Base-by-base conservation (phyloP, 2,113 vertebrate species). In the Pyrgilauda ruficollis region DNA sequence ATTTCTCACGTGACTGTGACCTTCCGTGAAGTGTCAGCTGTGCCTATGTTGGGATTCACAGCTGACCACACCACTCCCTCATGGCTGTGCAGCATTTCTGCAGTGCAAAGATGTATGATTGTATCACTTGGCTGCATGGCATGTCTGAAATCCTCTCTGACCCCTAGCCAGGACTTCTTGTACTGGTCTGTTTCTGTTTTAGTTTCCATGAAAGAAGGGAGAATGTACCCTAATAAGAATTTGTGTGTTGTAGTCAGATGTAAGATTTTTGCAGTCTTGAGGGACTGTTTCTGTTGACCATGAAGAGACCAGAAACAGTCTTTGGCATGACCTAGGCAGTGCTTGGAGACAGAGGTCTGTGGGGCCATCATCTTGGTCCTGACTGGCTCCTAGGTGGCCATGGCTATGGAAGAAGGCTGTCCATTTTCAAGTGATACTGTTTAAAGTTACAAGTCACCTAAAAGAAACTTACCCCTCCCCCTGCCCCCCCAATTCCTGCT, bases 91-190 rank as follows among this genome's bases (percentile, higher is more conserved):
- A 13, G 28, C 23, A 6, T 52, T 62, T 49, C 0, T 33, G 8
- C 2, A 3, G 24, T 41, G 16, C 53, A 13, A 2, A 8, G 50
- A 7, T 4, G 14, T 13, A 1, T 8, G 21, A 7, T 17, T 1
- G 0, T 8, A 6, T 1, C 13, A 2, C 39, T 55, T 86, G 14
- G 26, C 53, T 33, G 6, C 1, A 0, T 11, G 23, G 11, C 4
- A 0, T 4, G 7, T 35, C 59, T 28, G 49, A 59, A 77, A 28
- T 77, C 53, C 31, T 76, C 24, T 22, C 37, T 68, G 16, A 47
- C 30, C 55, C 18, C 12, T 31, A 31, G 13, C 8, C 52, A 15
- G 13, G 52, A 13, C 7, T 55, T 64, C 52, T 66, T 62, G 24
- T 62, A 44, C 55, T 72, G 58, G 5, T 28, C 44, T 49, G 4